Conservation (phyloP, 1,140 invertebrate genomes). For the Brachionus paranguensis region DNA sequence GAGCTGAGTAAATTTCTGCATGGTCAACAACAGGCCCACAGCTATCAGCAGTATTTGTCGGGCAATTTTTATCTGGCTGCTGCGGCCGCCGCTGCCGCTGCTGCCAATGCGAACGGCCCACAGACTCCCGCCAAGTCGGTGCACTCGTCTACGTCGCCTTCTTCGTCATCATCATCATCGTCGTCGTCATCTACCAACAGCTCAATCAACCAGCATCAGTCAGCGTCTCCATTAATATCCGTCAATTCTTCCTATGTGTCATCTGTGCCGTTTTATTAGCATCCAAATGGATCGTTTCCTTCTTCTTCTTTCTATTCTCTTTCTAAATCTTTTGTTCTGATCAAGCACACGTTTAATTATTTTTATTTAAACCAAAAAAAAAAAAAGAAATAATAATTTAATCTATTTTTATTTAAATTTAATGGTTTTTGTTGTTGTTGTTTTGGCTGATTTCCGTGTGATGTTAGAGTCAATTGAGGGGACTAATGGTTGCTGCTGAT, state of each 20-base stretch:
- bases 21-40: not conserved
- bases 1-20: not conserved
- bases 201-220: not conserved
- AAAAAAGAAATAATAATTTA: not conserved
- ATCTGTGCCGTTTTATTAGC: conserved; percentile 32
- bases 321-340: not conserved
- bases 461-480: no score
- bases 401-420: no score
- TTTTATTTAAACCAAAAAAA: not conserved
- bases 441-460: no score
- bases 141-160: not conserved
- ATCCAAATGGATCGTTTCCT: not conserved
- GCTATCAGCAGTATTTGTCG: conserved; percentile 9
- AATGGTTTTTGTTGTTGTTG: no score
- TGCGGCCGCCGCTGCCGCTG: not conserved
- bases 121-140: not conserved
- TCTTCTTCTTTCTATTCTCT: not conserved
- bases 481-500: no score
- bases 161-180: not conserved
- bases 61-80: conserved; percentile 8
- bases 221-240: conserved; percentile 7
- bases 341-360: not conserved
- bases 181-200: not conserved
- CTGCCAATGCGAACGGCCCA: not conserved
- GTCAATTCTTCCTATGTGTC: conserved; percentile 2